Evolutionary conservation across 2,888 invertebrate species (phyloP).

Genomic region (Hybos culiciformis): DNA sequence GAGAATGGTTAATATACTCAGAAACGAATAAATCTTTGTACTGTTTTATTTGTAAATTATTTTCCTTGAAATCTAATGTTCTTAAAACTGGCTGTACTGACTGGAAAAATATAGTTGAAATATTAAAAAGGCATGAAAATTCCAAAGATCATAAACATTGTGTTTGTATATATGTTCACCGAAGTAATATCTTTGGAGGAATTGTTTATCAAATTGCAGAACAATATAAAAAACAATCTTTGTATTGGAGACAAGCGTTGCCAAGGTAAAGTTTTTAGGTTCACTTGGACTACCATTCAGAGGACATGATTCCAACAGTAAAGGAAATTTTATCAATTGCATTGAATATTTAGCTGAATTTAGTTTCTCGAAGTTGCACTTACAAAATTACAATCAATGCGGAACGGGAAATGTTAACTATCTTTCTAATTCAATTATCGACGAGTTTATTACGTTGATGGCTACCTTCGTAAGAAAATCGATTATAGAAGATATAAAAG

Average conservation of each 20-base stretch:
- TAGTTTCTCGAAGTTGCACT: background rate
- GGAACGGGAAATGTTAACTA: slow-evolving; percentile 1
- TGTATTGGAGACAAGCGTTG: background rate
- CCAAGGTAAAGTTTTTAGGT: background rate
- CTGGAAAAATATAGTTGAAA: background rate
- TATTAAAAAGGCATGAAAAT: background rate
- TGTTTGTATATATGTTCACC: background rate
- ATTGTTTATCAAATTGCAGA: background rate
- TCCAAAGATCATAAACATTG: background rate
- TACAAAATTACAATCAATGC: background rate
- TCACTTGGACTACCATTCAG: background rate
- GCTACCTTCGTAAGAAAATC: background rate
- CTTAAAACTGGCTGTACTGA: background rate
- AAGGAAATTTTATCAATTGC: slow-evolving; percentile 1
- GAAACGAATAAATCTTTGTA: background rate
- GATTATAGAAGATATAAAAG: background rate
- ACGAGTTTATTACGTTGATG: slow-evolving; percentile 2
- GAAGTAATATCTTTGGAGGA: background rate
- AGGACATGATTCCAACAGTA: background rate
- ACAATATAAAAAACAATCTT: background rate
- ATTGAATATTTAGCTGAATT: slow-evolving; percentile 2
- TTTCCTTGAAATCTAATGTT: background rate
- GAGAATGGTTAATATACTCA: background rate
- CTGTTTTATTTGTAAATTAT: background rate
- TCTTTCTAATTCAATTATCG: background rate